Evolutionary conservation across 2,888 invertebrate species (phyloP), one percentile per base, ranked within the genome.

Genomic region (Adelognathus sp.): DNA sequence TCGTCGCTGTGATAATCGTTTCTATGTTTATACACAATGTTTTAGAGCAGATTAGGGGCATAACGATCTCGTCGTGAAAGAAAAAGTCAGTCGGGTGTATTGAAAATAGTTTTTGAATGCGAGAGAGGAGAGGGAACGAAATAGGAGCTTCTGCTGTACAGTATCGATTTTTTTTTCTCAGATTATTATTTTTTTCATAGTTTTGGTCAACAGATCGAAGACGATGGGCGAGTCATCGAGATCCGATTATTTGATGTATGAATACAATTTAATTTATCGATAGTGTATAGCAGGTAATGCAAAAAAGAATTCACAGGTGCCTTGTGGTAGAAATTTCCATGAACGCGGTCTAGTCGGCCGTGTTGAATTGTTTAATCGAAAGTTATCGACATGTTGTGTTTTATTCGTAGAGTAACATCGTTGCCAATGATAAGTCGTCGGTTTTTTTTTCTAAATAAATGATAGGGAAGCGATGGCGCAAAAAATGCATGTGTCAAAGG

Each of bases 1-100:
- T 82, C 76, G 76, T 83, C 76, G 72, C 83, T 83, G 83, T 83
- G 83, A 83, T 83, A 81, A 63, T 80, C 72, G 80, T 81, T 81
- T 70, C 31, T 70, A 74, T 74, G 74, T 72, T 60, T 77, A 63
- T 75, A 71, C 63, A 67, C 67, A n/a, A n/a, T 50, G 70, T 78
- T 79, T 16, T 67, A 52, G 29, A 63, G 31, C 56, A 66, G 67
- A 24, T 0, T 64, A 14, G 39, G 16, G 39, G 64, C 66, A 11
- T 16, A 39, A 52, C 6, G 16, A 36, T 60, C 56, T 46, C 18
- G 11, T 24, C n/a, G n/a, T n/a, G n/a, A n/a, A n/a, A n/a, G 44
- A 46, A 41, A 16, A 29, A 24, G 60, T 46, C 41, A 46, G 18
- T 31, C 54, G 56, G 29, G 36, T 41, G 39, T 58, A 60, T 60